Evolutionary conservation across 1,140 invertebrate species (phyloP).

Genomic region (Tetraneura akinire): DNA sequence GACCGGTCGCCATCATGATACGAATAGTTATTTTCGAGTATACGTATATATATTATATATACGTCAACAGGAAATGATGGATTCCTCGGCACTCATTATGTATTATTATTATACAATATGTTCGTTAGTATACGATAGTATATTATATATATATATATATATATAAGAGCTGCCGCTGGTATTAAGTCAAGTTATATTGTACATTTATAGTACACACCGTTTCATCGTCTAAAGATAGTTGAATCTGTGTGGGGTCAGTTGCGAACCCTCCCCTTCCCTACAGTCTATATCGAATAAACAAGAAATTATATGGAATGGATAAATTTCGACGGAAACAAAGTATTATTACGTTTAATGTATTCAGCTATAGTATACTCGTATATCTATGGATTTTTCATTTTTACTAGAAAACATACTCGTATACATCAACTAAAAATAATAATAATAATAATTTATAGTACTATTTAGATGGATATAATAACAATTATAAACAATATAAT

Average conservation of each 20-base stretch:
- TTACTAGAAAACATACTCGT: not conserved
- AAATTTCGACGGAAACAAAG: slow-evolving; percentile 6
- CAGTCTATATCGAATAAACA: slow-evolving; percentile 29
- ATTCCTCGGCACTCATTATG: slow-evolving; percentile 11
- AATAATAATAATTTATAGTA: too few species aligned
- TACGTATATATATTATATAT: too few species aligned
- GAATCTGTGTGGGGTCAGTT: slow-evolving; percentile 18
- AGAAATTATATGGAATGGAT: too few species aligned
- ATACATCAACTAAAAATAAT: not conserved
- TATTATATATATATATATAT: too few species aligned
- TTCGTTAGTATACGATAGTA: not conserved
- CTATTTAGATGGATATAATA: too few species aligned
- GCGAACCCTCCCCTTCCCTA: too few species aligned
- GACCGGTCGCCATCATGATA: not conserved
- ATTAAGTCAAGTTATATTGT: not conserved
- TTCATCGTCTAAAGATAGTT: slow-evolving; percentile 40
- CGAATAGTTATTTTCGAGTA: slow-evolving; percentile 45
- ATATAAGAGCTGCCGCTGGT: not conserved
- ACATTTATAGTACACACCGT: not conserved
- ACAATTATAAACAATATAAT: too few species aligned
- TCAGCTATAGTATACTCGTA: not conserved
- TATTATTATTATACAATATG: not conserved
- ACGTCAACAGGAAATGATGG: slow-evolving; percentile 48
- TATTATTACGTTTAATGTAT: too few species aligned
- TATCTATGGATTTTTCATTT: not conserved